Evolutionary conservation across 2,113 vertebrate species (phyloP).

Genomic region (Bubo bubo): DNA sequence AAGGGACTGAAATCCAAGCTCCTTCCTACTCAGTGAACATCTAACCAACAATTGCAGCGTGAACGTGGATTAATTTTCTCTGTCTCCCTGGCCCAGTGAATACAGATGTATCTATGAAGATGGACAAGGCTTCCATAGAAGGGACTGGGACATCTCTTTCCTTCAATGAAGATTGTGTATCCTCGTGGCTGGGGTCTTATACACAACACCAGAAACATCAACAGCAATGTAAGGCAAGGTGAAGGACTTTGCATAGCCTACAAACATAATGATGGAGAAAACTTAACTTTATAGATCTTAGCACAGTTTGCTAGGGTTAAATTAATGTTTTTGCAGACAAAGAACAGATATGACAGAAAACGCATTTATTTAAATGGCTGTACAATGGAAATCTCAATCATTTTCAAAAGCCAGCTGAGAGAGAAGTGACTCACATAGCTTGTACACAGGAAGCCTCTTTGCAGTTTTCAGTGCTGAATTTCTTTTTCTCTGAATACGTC

Average conservation of each 20-base stretch:
- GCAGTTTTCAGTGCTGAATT: background rate
- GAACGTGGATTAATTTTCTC: background rate
- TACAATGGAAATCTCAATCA: conserved; percentile 34
- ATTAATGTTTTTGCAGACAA: background rate
- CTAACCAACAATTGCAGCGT: background rate
- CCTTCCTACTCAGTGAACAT: background rate
- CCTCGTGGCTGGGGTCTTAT: background rate
- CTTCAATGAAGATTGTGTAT: background rate
- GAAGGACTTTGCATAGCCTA: background rate
- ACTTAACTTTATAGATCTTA: background rate
- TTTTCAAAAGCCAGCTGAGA: conserved; percentile 34
- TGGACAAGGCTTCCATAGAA: background rate
- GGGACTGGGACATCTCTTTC: background rate
- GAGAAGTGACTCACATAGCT: conserved; percentile 8
- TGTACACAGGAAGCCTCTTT: background rate
- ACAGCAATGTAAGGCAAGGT: background rate
- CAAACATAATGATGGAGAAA: background rate
- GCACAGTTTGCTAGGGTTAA: background rate
- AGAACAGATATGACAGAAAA: background rate
- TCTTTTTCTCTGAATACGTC: background rate
- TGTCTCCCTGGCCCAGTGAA: background rate
- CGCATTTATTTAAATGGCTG: conserved; percentile 65
- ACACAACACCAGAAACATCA: background rate
- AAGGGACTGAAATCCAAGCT: background rate
- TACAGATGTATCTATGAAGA: background rate